Evolutionary conservation across 1,140 invertebrate genomes (phyloP), one percentile per base, ranked within the genome.

Genomic region (Bombus superbus): DNA sequence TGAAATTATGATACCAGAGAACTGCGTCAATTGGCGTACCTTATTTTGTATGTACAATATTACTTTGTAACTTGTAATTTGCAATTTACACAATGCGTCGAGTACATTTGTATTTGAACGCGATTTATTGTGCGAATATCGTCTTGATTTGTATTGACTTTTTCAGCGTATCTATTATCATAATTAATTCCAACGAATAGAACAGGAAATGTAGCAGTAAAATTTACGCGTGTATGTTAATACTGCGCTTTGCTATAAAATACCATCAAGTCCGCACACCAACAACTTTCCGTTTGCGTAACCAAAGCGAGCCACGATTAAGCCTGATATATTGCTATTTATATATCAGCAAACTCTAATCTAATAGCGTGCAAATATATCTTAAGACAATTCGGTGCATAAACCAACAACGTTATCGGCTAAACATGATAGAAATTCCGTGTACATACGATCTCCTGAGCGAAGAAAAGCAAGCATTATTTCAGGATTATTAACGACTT

Each of bases 281-380:
- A 42, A 69, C 82, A 53, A 78, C 66, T 68, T 83, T 78, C 74
- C 28, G 47, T 57, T 42, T 53, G 64, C 44, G 82, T 53, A 68
- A 68, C 42, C 74, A 11, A 68, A 78, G 64, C 47, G 47, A 35
- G 44, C n/a, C 44, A 35, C 74, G 82, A 83, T 69, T 78, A 72
- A 80, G 57, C 76, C 69, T 79, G 83, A 80, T 80, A 72, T 79
- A 85, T 47, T 62, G 40, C 76, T 72, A 72, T 85, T 85, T 85
- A 85, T 85, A 85, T 80, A 72, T 73, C 77, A 57, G 57, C 40
- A 25, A 53, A 62, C 35, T 62, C 53, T 72, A 77, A 89, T 83
- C 85, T 82, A 83, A 68, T 57, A 28, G 47, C 85, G 40, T 66
- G 80, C 75, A 89, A 85, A 81, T 76, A 87, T 87, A 79, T 88